These are phyloP conservation scores for Stenodera caucasica DNA, from an alignment of 2,888 invertebrate genomes.

Conservation along the genomic window DNA sequence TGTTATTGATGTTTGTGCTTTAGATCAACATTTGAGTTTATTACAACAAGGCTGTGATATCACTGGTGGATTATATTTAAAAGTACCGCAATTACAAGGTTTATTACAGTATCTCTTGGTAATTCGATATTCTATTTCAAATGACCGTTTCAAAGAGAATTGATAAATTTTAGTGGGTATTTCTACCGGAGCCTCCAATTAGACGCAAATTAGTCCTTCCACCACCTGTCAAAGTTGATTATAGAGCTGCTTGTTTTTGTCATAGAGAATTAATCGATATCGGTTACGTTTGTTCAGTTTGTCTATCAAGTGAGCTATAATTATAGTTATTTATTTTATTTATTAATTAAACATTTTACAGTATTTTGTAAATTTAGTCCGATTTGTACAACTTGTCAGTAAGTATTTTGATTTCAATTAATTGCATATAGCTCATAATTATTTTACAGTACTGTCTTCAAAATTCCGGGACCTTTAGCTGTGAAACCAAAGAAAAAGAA, in stretches of 20 bases:
- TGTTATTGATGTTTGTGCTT: conserved; percentile 87
- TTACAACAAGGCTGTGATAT: conserved; percentile 97
- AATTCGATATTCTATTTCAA: no score
- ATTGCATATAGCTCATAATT: conserved; percentile 14
- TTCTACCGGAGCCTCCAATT: conserved; percentile 81
- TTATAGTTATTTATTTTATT: conserved; percentile 7
- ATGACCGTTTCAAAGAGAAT: not conserved
- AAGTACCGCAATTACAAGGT: conserved; percentile 83
- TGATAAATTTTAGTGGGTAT: conserved; percentile 75
- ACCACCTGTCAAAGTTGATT: conserved; percentile 89
- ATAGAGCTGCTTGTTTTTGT: conserved; percentile 97
- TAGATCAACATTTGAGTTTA: conserved; percentile 87
- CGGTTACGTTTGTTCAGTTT: conserved; percentile 97
- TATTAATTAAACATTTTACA: conserved; percentile 56
- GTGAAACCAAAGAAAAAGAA: conserved; percentile 83
- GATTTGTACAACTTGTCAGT: conserved; percentile 97
- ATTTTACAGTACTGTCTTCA: conserved; percentile 79
- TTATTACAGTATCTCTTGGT: conserved; percentile 82
- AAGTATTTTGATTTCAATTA: conserved; percentile 58
- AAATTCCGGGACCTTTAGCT: conserved; percentile 79
- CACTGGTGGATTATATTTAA: conserved; percentile 89
- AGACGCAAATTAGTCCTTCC: conserved; percentile 84
- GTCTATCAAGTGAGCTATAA: conserved; percentile 78
- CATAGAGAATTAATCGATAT: conserved; percentile 93
- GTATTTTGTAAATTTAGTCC: conserved; percentile 98